phyloP scores from a whole-genome alignment of 2,797 vertebrate genomes.

The Amphiprion clarkii region DNA sequence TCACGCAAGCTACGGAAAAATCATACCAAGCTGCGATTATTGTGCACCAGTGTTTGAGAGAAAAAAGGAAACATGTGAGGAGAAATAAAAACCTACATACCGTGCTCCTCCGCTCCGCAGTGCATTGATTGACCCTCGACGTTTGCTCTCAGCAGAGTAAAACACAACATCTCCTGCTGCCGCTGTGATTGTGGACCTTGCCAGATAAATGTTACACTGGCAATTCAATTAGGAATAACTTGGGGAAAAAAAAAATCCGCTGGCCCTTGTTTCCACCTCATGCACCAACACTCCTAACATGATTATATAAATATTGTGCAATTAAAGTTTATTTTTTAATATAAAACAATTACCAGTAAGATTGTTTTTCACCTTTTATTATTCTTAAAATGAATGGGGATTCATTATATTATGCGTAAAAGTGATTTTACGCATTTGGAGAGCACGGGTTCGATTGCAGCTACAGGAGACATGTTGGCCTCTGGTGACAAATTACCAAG shows the following conservation, averaged over 20 bases:
- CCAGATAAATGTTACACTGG: slow-evolving; percentile 92
- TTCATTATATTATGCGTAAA: slow-evolving; percentile 33
- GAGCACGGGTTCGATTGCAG: slow-evolving; percentile 33
- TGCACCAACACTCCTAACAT: neutral
- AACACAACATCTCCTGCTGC: slow-evolving; percentile 85
- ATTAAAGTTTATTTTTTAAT: slow-evolving; percentile 6
- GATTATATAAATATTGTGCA: neutral
- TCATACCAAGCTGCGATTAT: slow-evolving; percentile 4
- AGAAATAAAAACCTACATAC: slow-evolving; percentile 77
- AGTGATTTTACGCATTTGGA: slow-evolving; percentile 57
- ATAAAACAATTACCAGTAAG: slow-evolving; percentile 3
- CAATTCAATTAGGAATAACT: slow-evolving; percentile 91
- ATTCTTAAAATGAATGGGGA: neutral
- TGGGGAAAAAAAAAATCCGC: slow-evolving; percentile 69
- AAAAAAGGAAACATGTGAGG: slow-evolving; percentile 4
- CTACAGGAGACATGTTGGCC: slow-evolving; percentile 62
- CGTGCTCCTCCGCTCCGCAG: slow-evolving; percentile 85
- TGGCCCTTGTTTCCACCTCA: slow-evolving; percentile 7
- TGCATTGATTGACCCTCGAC: slow-evolving; percentile 90
- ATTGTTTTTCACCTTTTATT: slow-evolving; percentile 10
- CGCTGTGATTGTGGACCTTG: slow-evolving; percentile 86
- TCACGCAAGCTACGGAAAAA: slow-evolving; percentile 18
- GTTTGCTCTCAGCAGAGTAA: slow-evolving; percentile 79
- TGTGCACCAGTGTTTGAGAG: slow-evolving; percentile 12
- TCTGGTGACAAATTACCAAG: slow-evolving; percentile 75